phyloP scores from a whole-genome alignment of 1,140 invertebrate species.

The Sitobion miscanthi region DNA sequence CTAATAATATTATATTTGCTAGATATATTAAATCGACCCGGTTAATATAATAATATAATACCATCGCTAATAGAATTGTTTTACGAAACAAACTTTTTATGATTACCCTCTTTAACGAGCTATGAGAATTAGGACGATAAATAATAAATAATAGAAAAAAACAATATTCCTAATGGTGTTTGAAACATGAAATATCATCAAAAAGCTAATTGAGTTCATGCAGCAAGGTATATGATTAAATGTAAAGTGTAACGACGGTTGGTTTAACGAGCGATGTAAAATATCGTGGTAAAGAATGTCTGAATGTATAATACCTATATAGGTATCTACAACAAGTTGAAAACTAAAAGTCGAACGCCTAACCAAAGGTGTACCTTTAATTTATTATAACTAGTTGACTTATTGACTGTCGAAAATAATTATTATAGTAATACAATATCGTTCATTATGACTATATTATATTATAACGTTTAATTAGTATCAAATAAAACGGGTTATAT shows the following conservation, averaged over 20 bases:
- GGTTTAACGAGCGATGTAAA: background rate
- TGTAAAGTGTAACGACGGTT: background rate
- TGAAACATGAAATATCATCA: constrained; percentile 18
- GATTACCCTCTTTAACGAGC: constrained; percentile 1
- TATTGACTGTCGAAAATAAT: too few species aligned
- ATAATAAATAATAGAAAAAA: background rate
- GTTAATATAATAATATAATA: background rate
- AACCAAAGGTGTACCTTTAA: background rate
- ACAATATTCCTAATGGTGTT: background rate
- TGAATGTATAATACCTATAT: background rate
- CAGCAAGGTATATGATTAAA: constrained; percentile 12
- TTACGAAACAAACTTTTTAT: background rate
- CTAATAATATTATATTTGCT: background rate
- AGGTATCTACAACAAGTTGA: background rate
- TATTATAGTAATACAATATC: too few species aligned
- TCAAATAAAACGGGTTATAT: background rate
- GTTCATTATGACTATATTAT: too few species aligned
- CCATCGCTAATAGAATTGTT: background rate
- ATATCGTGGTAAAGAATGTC: background rate
- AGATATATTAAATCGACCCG: background rate
- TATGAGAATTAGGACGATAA: constrained; percentile 22
- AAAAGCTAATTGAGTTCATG: constrained; percentile 12
- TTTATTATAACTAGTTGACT: background rate
- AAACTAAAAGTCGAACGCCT: background rate
- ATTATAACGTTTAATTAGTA: too few species aligned